Conservation (phyloP, 2,888 invertebrate species). For the Gandaritis pyraliata region DNA sequence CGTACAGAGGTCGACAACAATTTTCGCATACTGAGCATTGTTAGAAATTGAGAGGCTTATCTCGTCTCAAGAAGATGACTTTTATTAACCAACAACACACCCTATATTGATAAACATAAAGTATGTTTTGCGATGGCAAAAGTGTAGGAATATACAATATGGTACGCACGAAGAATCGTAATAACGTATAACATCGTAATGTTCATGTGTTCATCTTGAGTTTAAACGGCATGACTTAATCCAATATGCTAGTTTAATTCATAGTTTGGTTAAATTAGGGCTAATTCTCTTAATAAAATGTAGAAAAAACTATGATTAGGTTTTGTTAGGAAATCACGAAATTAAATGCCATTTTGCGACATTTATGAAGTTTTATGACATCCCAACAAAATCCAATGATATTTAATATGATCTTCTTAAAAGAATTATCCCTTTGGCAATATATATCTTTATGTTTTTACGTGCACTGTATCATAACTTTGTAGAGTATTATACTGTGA, state of each 20-base stretch:
- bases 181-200: conserved; percentile 56
- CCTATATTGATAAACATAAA: neutral
- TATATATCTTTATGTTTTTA: no score
- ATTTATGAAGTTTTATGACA: no score
- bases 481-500: no score
- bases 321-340: no score
- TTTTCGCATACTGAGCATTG: conserved; percentile 74
- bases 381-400: no score
- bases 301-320: no score
- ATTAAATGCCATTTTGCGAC: no score
- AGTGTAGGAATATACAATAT: conserved; percentile 22
- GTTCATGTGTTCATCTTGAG: conserved; percentile 51
- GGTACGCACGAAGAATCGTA: conserved; percentile 63
- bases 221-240: conserved; percentile 50
- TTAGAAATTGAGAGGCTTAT: conserved; percentile 69
- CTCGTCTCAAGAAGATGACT: conserved; percentile 51
- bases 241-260: conserved; percentile 45
- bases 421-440: no score
- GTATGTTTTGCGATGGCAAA: conserved; percentile 19
- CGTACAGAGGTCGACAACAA: conserved; percentile 71
- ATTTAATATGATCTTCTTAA: no score
- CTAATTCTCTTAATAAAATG: no score
- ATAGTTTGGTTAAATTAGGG: conserved; percentile 38
- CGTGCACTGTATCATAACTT: no score
- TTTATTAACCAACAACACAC: conserved; percentile 10